phyloP scores from a whole-genome alignment of 2,888 invertebrate species.

The Timandra comae region DNA sequence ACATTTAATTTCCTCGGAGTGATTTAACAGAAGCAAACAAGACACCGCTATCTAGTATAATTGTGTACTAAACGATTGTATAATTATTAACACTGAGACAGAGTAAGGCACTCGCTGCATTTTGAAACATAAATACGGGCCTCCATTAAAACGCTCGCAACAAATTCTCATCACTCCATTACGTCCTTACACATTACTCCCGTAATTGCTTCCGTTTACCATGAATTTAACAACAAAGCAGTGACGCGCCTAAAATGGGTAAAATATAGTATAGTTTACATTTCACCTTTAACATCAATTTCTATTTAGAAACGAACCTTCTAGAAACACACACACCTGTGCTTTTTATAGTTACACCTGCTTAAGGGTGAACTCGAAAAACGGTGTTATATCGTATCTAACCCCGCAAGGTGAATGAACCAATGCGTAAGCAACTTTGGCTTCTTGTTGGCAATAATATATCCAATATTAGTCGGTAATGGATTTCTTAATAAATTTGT shows the following conservation, averaged over 20 bases:
- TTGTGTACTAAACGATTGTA: constrained; percentile 39
- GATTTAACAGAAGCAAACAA: constrained; percentile 27
- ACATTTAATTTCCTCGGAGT: constrained; percentile 22
- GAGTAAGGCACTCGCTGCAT: constrained; percentile 46
- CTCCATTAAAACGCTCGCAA: constrained; percentile 59
- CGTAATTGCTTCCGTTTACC: constrained; percentile 70
- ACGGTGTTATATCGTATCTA: constrained; percentile 17
- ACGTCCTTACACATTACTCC: constrained; percentile 65
- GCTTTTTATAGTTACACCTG: constrained; percentile 53
- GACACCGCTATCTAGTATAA: constrained; percentile 26
- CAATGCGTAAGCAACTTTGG: constrained; percentile 19
- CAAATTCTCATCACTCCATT: constrained; percentile 68
- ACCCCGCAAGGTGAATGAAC: constrained; percentile 15
- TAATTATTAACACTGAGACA: constrained; percentile 42
- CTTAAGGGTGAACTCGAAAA: constrained; percentile 33
- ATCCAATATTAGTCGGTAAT: neutral
- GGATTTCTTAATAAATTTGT: neutral
- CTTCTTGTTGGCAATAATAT: neutral
- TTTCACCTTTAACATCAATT: constrained; percentile 63
- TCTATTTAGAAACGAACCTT: constrained; percentile 57
- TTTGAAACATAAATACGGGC: constrained; percentile 57
- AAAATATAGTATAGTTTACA: constrained; percentile 62
- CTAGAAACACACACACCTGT: constrained; percentile 53
- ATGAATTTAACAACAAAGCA: constrained; percentile 68
- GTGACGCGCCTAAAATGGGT: constrained; percentile 54